Conservation (phyloP, 64 coral and sea anemone species). For the Anthopleura sola region DNA sequence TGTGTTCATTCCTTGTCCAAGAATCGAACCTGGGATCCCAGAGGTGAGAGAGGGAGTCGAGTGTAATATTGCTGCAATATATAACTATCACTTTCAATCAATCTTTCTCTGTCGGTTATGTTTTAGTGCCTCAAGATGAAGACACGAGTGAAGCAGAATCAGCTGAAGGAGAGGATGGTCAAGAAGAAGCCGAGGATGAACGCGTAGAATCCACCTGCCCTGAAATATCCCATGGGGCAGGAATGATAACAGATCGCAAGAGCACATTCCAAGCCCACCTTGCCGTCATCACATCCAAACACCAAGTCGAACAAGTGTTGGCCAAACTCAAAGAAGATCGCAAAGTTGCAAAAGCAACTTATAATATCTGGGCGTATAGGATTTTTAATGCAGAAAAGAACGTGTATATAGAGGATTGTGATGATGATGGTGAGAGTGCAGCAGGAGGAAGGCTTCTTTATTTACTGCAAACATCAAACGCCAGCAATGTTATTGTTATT, state of each 20-base stretch:
- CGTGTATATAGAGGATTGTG: constrained; percentile 12
- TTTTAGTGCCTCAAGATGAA: no score
- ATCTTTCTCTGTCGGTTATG: no score
- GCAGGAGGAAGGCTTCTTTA: not conserved
- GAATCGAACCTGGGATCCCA: no score
- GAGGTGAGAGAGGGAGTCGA: no score
- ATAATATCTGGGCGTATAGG: not conserved
- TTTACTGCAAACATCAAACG: not conserved
- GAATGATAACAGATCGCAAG: not conserved
- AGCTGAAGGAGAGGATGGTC: no score
- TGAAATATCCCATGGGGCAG: not conserved
- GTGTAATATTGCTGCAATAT: no score
- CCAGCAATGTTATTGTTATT: not conserved
- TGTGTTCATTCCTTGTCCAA: no score
- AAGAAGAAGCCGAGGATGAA: no score
- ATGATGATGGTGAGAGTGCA: not conserved
- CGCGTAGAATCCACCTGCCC: no score
- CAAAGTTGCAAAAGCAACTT: not conserved
- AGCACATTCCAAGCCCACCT: constrained; percentile 12
- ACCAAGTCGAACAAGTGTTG: not conserved
- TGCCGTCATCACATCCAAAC: not conserved
- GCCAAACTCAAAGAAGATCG: constrained; percentile 11
- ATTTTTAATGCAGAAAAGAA: not conserved
- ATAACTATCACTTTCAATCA: no score
- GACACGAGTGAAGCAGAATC: no score